Percentiles rank a stretch among this genome's conserved stretches.
phyloP scores from a whole-genome alignment of 2,888 invertebrate species.

The Athrips mouffetella region DNA sequence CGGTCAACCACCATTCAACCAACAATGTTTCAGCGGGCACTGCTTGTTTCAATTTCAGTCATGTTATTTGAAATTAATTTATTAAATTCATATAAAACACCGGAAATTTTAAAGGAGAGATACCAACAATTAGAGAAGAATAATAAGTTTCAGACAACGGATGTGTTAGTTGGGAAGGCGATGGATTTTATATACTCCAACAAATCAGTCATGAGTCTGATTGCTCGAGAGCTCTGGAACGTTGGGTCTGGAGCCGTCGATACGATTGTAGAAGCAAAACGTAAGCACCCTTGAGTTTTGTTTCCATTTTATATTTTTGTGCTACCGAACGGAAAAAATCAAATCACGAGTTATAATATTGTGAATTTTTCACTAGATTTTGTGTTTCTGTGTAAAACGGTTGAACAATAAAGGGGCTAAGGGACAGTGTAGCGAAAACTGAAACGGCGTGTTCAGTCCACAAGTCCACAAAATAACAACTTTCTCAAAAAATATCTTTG shows the following conservation, averaged over 20 bases:
- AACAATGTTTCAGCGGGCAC: constrained; percentile 36
- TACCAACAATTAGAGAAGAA: constrained; percentile 29
- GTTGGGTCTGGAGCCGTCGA: constrained; percentile 57
- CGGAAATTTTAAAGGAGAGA: constrained; percentile 39
- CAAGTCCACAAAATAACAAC: too few species aligned
- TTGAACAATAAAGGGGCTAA: too few species aligned
- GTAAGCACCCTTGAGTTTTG: constrained; percentile 22
- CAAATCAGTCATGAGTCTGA: constrained; percentile 56
- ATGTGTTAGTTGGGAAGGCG: constrained; percentile 52
- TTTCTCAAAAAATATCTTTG: too few species aligned
- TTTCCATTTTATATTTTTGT: neutral
- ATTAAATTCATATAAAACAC: constrained; percentile 44
- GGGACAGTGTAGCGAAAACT: too few species aligned
- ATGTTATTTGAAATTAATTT: constrained; percentile 34
- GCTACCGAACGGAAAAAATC: too few species aligned
- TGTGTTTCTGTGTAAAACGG: too few species aligned
- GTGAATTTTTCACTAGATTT: too few species aligned
- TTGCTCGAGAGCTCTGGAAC: constrained; percentile 63
- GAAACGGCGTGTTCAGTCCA: too few species aligned
- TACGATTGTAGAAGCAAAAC: constrained; percentile 49
- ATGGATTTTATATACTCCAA: constrained; percentile 65
- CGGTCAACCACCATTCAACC: constrained; percentile 15
- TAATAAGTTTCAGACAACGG: constrained; percentile 37
- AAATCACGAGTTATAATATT: too few species aligned
- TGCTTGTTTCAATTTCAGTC: constrained; percentile 27